Percentiles rank a stretch among this genome's conserved stretches.
phyloP scores from a whole-genome alignment of 2,888 invertebrate species.

The Gasteruption jaculator region DNA sequence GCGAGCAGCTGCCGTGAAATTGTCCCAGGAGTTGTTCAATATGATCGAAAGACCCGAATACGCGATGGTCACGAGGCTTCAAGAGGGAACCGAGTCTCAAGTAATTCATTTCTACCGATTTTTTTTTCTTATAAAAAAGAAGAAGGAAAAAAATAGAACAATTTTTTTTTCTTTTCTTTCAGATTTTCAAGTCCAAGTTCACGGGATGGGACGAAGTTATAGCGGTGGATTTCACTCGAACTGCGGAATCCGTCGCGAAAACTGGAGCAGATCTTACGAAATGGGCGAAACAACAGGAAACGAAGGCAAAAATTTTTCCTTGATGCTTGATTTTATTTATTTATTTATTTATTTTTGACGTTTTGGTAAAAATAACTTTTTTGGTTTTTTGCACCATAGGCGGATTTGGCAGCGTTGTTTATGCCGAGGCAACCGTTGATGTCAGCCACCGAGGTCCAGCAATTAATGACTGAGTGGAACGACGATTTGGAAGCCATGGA shows the following conservation, averaged over 20 bases:
- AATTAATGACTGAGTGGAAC: conserved; percentile 94
- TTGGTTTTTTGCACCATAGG: conserved; percentile 52
- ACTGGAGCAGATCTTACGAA: conserved; percentile 94
- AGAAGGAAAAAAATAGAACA: conserved; percentile 5
- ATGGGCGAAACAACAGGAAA: conserved; percentile 87
- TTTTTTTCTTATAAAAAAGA: background rate
- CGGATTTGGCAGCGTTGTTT: conserved; percentile 93
- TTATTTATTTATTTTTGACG: conserved; percentile 2
- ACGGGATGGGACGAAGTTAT: conserved; percentile 98
- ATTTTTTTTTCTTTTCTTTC: conserved; percentile 13
- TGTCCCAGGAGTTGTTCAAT: conserved; percentile 93
- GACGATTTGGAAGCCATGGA: conserved; percentile 98
- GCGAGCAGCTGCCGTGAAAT: conserved; percentile 90
- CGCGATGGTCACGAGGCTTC: conserved; percentile 82
- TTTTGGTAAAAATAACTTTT: background rate
- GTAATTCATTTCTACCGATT: conserved; percentile 47
- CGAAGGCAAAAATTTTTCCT: conserved; percentile 59
- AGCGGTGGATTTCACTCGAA: conserved; percentile 97
- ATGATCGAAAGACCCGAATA: conserved; percentile 89
- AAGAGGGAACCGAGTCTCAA: conserved; percentile 88
- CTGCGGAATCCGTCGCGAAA: conserved; percentile 93
- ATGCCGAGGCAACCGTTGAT: conserved; percentile 90
- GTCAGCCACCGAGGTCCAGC: conserved; percentile 77
- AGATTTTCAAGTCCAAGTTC: conserved; percentile 96
- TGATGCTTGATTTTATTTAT: conserved; percentile 2